These are phyloP conservation scores for Creontiades dilutus DNA, from an alignment of 2,888 invertebrate genomes.

Conservation along the genomic window DNA sequence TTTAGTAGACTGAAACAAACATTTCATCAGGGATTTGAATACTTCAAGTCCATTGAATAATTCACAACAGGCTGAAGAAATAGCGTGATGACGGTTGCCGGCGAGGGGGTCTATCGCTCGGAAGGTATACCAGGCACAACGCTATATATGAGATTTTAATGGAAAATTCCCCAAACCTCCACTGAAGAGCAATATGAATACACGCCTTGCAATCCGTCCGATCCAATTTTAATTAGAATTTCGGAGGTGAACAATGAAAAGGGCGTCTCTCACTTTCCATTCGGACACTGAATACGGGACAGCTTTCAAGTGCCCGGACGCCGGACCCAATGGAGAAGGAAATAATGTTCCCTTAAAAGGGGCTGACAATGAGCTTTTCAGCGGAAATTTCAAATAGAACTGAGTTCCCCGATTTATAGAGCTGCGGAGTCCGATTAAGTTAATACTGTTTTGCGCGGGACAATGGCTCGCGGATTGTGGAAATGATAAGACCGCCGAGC, in stretches of 20 bases:
- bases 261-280: slow-evolving; percentile 21
- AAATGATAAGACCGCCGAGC: neutral
- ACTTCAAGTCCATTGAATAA: slow-evolving; percentile 56
- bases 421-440: slow-evolving; percentile 24
- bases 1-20: slow-evolving; percentile 57
- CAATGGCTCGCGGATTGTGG: neutral
- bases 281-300: slow-evolving; percentile 41
- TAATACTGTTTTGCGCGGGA: slow-evolving; percentile 43
- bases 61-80: slow-evolving; percentile 45
- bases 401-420: slow-evolving; percentile 34
- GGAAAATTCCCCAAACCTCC: slow-evolving; percentile 43
- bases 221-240: slow-evolving; percentile 67
- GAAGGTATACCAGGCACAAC: slow-evolving; percentile 30
- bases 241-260: slow-evolving; percentile 34
- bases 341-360: slow-evolving; percentile 60
- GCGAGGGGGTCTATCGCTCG: neutral
- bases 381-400: neutral
- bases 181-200: slow-evolving; percentile 52
- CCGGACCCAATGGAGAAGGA: neutral
- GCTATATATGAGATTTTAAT: slow-evolving; percentile 67
- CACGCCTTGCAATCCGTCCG: slow-evolving; percentile 62
- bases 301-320: slow-evolving; percentile 56
- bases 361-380: slow-evolving; percentile 63
- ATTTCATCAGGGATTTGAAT: slow-evolving; percentile 59
- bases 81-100: neutral